Base-by-base conservation (phyloP, 1,140 invertebrate species). In the Microplitis demolitor region DNA sequence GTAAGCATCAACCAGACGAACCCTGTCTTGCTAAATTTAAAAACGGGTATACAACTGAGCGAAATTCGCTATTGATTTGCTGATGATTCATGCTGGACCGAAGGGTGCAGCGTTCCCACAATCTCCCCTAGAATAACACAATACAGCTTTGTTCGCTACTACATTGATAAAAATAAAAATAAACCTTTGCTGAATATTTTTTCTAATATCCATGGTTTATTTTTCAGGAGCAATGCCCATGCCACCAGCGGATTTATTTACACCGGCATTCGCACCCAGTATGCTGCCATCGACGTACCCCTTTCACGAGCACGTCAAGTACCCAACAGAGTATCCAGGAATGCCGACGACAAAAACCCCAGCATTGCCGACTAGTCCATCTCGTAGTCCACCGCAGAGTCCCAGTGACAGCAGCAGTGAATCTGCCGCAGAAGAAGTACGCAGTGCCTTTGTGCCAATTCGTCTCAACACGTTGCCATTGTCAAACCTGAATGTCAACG, bases 371-470 rank as follows among this genome's bases (percentile, higher is more conserved):
- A 72, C 74, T 11, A 79, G 78, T 73, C 80, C 79, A 35, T 79
- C 79, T 11, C 80, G 82, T 16, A 81, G 80, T 5, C 80, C 85
- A 4, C 80, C 81, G 1, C 74, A 81, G 56, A 87, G 87, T 77
- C 75, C 87, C 78, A 87, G 90, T 85, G 83, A 88, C 71, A 83
- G 80, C 76, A 72, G 83, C 78, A 84, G 80, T 72, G 80, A 89
- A 76, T 78, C 87, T 72, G 67, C 83, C 79, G 16, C 81, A 80
- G 93, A 94, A 73, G 93, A 94, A 53, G 90, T 93, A 0, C 92
- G 92, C 80, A 94, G 92, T 16, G 93, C 93, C 37, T 94, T 93
- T 82, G 89, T 89, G 1, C 89, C 89, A 0, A 88, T 90, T 35
- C 73, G 83, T 24, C 50, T 84, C 37, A 84, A 82, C 62, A 79